Percentiles rank a stretch among this genome's conserved stretches.
Evolutionary conservation across 2,888 invertebrate species (phyloP).

Genomic region (Drosophila flavopinicola): DNA sequence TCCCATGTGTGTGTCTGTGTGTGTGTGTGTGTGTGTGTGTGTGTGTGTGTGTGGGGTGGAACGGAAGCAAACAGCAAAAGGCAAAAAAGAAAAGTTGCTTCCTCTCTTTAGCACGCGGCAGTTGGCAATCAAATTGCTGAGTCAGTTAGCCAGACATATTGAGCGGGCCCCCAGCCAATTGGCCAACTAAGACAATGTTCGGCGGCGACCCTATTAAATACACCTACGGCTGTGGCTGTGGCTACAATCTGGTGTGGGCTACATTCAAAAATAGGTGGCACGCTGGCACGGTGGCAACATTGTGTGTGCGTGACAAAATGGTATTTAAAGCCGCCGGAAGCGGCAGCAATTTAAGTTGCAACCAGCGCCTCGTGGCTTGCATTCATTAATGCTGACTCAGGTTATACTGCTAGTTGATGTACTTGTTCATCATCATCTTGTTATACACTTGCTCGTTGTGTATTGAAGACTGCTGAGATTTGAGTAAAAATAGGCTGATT

Average conservation of each 20-base stretch:
- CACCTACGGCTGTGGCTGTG: conserved; percentile 38
- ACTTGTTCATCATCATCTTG: neutral
- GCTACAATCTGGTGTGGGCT: neutral
- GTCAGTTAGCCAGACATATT: conserved; percentile 81
- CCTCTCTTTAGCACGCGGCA: conserved; percentile 51
- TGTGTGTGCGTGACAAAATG: conserved; percentile 83
- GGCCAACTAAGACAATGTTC: conserved; percentile 70
- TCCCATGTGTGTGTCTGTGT: conserved; percentile 5
- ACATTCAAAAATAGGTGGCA: conserved; percentile 43
- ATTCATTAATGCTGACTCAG: conserved; percentile 64
- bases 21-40: neutral
- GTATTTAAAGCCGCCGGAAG: conserved; percentile 84
- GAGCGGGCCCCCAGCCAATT: conserved; percentile 52
- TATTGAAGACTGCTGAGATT: too few relatives aligned
- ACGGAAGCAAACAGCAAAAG: conserved; percentile 69
- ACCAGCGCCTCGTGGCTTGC: conserved; percentile 57
- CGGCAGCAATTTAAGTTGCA: conserved; percentile 84
- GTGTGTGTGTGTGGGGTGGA: conserved; percentile 5
- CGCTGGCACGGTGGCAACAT: conserved; percentile 45
- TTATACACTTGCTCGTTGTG: neutral
- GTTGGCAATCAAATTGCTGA: conserved; percentile 78
- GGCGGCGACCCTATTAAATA: conserved; percentile 58
- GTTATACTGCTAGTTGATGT: conserved; percentile 9
- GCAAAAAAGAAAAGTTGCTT: conserved; percentile 69
- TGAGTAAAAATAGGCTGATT: too few relatives aligned